phyloP scores from a whole-genome alignment of 53 echinoderm and acorn worm genomes.

The Apostichopus leukothele region DNA sequence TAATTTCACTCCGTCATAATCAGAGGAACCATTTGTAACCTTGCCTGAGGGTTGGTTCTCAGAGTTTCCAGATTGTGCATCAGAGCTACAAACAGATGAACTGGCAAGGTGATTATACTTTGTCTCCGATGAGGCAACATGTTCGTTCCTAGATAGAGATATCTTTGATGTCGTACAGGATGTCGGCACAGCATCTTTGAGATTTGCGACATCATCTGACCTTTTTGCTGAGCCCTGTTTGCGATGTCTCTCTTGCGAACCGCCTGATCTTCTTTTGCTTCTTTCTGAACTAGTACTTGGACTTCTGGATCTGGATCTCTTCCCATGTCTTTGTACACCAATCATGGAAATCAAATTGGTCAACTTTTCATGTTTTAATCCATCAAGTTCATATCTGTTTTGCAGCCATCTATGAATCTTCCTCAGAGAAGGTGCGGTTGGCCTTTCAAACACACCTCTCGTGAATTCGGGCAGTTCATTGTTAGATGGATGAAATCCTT shows the following conservation, averaged over 20 bases:
- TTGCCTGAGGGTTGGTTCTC: not conserved
- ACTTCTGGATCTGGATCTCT: constrained; percentile 41
- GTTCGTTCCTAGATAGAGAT: not conserved
- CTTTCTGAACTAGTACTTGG: constrained; percentile 23
- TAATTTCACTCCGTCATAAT: not conserved
- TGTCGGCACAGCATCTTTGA: not conserved
- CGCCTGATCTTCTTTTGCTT: not conserved
- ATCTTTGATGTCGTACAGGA: not conserved
- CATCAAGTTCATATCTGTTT: constrained; percentile 40
- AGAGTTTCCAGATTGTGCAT: not conserved
- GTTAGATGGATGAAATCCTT: not conserved
- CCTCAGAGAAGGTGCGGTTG: constrained; percentile 7
- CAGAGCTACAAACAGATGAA: not conserved
- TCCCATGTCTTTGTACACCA: not conserved
- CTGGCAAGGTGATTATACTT: not conserved
- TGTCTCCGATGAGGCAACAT: not conserved
- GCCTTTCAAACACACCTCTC: constrained; percentile 12
- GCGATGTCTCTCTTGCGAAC: not conserved
- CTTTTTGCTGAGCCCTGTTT: not conserved
- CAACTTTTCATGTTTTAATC: constrained; percentile 8
- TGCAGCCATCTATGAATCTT: constrained; percentile 25
- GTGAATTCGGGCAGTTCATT: not conserved
- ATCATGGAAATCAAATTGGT: constrained; percentile 1
- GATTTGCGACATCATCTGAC: not conserved
- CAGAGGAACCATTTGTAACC: not conserved